Percentiles rank a stretch among this genome's conserved stretches.
Evolutionary conservation across 2,888 invertebrate species (phyloP).

Genomic region (Steinernema hermaphroditum): DNA sequence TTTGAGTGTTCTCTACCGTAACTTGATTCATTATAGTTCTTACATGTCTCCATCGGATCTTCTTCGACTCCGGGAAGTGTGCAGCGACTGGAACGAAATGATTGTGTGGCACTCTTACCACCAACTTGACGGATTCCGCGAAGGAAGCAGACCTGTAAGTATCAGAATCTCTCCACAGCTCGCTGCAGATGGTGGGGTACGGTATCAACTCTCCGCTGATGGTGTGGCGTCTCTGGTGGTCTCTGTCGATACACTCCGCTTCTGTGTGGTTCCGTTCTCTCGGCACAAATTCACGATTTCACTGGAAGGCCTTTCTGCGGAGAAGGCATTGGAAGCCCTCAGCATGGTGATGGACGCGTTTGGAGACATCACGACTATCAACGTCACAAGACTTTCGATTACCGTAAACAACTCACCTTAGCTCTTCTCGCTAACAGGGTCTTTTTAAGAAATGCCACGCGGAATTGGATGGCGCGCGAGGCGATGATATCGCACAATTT

Average conservation of each 20-base stretch:
- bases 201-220: neutral
- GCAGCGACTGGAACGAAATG: neutral
- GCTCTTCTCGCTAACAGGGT: no score
- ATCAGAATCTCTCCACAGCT: neutral
- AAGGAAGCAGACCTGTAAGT: neutral
- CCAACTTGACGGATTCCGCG: neutral
- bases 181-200: neutral
- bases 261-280: constrained; percentile 13
- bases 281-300: neutral
- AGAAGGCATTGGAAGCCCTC: neutral
- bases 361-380: neutral
- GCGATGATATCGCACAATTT: neutral
- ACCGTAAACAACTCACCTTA: no score
- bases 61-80: neutral
- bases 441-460: constrained; percentile 1
- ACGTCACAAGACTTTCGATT: neutral
- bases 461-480: neutral
- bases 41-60: neutral
- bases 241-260: neutral
- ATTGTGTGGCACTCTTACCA: neutral
- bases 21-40: neutral
- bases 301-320: neutral
- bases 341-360: neutral
- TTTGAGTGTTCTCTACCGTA: no score
- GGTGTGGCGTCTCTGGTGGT: neutral